Evolutionary conservation across 2,888 invertebrate species (phyloP), one percentile per base, ranked within the genome.

Genomic region (Lasioglossum oenotherae): DNA sequence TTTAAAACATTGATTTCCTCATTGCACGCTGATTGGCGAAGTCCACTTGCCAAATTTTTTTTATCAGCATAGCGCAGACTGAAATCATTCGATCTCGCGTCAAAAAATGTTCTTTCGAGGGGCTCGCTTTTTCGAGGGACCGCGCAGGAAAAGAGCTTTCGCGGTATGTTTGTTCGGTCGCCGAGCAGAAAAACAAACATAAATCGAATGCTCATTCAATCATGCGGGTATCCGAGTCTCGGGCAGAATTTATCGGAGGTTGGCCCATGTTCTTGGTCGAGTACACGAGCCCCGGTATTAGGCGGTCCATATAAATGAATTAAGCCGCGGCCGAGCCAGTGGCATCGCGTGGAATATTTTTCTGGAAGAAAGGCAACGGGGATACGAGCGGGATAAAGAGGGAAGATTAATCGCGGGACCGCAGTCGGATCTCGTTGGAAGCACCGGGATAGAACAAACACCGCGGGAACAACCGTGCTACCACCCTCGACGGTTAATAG

Each of bases 371-470:
- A 81, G 74, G n/a, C 73, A 41, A 78, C 49, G 49, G 67, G 76
- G 53, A 72, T 4, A 72, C 78, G 72, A 10, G 74, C n/a, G 4
- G 60, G 72, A 84, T 67, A 79, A 80, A 81, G 77, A 86, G 80
- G 74, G 31, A 78, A 81, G 84, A 87, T 88, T 84, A 88, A 86
- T 87, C 87, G 84, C 60, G 73, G 67, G 35, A 31, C 72, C 44
- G 16, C 31, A 73, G 35, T 41, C 19, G 75, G 72, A 60, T 78
- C 80, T 80, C 82, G 78, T 74, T 69, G 69, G 38, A 88, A 88
- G 41, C 78, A 53, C 67, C 19, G 44, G 76, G 72, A 31, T 69
- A 69, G 69, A 77, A 71, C 57, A 78, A 87, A 87, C 67, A 79
- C 31, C 74, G 46, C 71, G 64, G 69, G 76, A 81, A 57, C 71